Percentiles rank a stretch among this genome's conserved stretches.
Evolutionary conservation across 1,140 invertebrate species (phyloP).

Genomic region (Ganaspis sp.): DNA sequence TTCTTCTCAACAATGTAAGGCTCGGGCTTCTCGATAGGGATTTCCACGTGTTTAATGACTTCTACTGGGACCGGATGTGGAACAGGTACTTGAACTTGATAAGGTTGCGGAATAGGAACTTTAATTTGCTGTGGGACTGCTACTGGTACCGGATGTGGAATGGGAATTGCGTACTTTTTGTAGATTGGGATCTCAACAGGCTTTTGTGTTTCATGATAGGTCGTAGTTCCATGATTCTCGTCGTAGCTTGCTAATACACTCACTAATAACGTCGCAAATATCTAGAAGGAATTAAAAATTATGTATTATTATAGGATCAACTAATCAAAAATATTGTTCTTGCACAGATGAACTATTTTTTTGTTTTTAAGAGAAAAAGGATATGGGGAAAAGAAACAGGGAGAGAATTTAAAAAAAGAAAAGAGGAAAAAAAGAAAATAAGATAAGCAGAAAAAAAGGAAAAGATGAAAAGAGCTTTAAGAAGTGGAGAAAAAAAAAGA

Average conservation of each 20-base stretch:
- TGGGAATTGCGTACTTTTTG: slow-evolving; percentile 85
- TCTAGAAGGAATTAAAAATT: slow-evolving; percentile 49
- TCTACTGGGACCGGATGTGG: slow-evolving; percentile 85
- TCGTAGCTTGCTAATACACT: slow-evolving; percentile 60
- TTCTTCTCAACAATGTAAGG: slow-evolving; percentile 85
- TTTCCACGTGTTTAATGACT: slow-evolving; percentile 82
- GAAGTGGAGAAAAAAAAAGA: too few relatives aligned
- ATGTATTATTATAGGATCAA: not conserved
- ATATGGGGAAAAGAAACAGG: too few relatives aligned
- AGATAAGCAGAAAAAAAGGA: too few relatives aligned
- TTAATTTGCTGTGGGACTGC: slow-evolving; percentile 85
- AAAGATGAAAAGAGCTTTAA: too few relatives aligned
- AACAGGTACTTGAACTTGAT: slow-evolving; percentile 83
- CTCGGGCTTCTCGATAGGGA: slow-evolving; percentile 83
- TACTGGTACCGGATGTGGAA: slow-evolving; percentile 85
- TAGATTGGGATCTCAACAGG: slow-evolving; percentile 84
- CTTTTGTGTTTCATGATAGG: slow-evolving; percentile 76
- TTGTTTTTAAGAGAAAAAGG: too few relatives aligned
- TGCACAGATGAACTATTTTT: too few relatives aligned
- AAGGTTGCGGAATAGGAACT: slow-evolving; percentile 85
- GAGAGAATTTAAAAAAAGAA: too few relatives aligned
- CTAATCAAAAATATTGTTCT: too few relatives aligned
- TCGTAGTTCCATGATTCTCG: slow-evolving; percentile 59
- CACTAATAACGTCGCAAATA: slow-evolving; percentile 59
- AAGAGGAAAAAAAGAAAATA: too few relatives aligned